phyloP scores from a whole-genome alignment of 2,113 vertebrate species.

The Nothocercus nigrocapillus region DNA sequence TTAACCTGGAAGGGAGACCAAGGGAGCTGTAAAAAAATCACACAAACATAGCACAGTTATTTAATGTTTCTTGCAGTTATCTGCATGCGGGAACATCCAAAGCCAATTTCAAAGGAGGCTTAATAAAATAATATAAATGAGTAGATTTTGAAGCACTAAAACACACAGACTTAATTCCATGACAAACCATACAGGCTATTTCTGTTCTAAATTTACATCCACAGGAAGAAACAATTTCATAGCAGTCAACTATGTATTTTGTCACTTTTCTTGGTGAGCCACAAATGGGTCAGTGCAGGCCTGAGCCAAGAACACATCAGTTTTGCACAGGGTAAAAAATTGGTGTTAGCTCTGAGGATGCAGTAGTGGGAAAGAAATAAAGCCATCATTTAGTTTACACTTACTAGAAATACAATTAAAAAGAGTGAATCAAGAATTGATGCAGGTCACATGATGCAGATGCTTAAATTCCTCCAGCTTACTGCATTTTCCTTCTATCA shows the following conservation, averaged over 20 bases:
- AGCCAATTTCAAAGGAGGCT: not conserved
- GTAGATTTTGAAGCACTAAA: not conserved
- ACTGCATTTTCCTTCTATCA: not conserved
- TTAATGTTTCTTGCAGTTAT: not conserved
- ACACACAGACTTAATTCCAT: not conserved
- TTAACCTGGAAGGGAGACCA: not conserved
- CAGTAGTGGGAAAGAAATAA: not conserved
- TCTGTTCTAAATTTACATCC: not conserved
- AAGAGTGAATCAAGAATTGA: not conserved
- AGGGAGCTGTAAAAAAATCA: fast-evolving
- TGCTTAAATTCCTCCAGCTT: not conserved
- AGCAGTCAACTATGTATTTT: not conserved
- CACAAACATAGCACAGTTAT: fast-evolving
- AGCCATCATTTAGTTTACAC: not conserved
- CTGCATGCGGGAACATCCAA: not conserved
- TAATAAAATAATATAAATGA: not conserved
- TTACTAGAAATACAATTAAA: not conserved
- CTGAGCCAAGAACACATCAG: not conserved
- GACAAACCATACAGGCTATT: not conserved
- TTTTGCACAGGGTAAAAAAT: not conserved
- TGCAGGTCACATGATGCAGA: too few relatives aligned
- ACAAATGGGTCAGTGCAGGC: too few relatives aligned
- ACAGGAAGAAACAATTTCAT: not conserved
- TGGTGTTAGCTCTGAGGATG: fast-evolving
- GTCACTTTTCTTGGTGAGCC: not conserved